Evolutionary conservation across 2,797 vertebrate genomes (phyloP), one percentile per base, ranked within the genome.

Genomic region (Bradypodion pumilum): DNA sequence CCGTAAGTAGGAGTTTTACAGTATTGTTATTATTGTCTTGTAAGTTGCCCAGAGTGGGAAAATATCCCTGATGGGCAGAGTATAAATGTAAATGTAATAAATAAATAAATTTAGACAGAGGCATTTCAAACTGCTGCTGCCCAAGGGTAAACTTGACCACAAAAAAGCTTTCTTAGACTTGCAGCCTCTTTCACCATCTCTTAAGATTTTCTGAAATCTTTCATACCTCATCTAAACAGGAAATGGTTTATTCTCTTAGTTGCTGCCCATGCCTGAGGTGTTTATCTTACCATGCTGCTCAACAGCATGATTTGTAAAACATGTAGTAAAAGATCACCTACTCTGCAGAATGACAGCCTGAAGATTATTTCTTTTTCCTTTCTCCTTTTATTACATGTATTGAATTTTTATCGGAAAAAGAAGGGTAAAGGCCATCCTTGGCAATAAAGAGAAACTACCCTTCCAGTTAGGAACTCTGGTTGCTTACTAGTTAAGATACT

Each of bases 221-320:
- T 90, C 87, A 0, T 85, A 85, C 85, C 85, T 89, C 87, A 90
- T 92, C 91, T 93, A 94, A 94, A 94, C 91, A 95, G 93, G 93
- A 95, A 94, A 94, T 91, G 90, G 91, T 92, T 93, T 93, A 90
- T 92, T 94, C 88, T 91, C 91, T 90, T 89, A 90, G 91, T 91
- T 91, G 86, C 90, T 91, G 89, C 85, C 87, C 89, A 68, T 60
- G n/a, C 80, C 81, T 88, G 86, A 89, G 88, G 91, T 49, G 90
- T 94, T 93, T 81, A 89, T 92, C 78, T 86, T 76, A 90, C 78
- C 89, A 81, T 25, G 0, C 70, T 86, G 90, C 81, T 91, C 85
- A 90, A 89, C 78, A 92, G 91, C 89, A 92, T 88, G 75, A 77
- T 89, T 93, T 89, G 89, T 91, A 93, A 91, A 5, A 92, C 91